Evolutionary conservation across 2,888 invertebrate species (phyloP).

Genomic region (Stratiomys singularior): DNA sequence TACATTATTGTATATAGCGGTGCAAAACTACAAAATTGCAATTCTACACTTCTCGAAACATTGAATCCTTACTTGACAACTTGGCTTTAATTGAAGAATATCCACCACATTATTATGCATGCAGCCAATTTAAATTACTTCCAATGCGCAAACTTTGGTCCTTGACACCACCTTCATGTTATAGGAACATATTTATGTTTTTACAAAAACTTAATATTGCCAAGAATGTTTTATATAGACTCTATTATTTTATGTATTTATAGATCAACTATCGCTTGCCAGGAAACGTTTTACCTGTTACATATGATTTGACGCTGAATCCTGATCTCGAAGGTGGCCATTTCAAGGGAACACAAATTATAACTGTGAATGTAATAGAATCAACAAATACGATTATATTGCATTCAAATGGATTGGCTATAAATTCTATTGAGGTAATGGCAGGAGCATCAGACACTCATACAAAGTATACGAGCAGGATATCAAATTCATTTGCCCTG

Average conservation of each 20-base stretch:
- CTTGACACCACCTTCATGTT: too few relatives aligned
- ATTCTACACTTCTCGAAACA: too few relatives aligned
- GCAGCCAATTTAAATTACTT: too few relatives aligned
- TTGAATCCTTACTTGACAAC: too few relatives aligned
- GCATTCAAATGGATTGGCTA: constrained; percentile 71
- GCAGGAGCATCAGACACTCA: constrained; percentile 47
- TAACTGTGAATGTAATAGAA: constrained; percentile 65
- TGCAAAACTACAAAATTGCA: too few relatives aligned
- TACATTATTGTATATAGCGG: too few relatives aligned
- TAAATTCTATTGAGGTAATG: constrained; percentile 58
- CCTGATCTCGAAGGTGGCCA: constrained; percentile 72
- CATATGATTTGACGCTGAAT: constrained; percentile 75
- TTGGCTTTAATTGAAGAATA: too few relatives aligned
- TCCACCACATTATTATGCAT: too few relatives aligned
- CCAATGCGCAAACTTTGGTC: too few relatives aligned
- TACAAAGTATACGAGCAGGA: not conserved
- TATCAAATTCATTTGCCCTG: not conserved
- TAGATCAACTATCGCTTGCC: constrained; percentile 67
- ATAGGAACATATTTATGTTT: too few relatives aligned
- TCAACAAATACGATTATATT: constrained; percentile 68
- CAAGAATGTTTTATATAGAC: too few relatives aligned
- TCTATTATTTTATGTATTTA: constrained; percentile 25
- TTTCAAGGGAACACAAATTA: constrained; percentile 70
- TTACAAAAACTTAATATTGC: too few relatives aligned
- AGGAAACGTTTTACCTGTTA: constrained; percentile 69